Conservation (phyloP, 2,888 invertebrate species). For the Ormyrus labotus region DNA sequence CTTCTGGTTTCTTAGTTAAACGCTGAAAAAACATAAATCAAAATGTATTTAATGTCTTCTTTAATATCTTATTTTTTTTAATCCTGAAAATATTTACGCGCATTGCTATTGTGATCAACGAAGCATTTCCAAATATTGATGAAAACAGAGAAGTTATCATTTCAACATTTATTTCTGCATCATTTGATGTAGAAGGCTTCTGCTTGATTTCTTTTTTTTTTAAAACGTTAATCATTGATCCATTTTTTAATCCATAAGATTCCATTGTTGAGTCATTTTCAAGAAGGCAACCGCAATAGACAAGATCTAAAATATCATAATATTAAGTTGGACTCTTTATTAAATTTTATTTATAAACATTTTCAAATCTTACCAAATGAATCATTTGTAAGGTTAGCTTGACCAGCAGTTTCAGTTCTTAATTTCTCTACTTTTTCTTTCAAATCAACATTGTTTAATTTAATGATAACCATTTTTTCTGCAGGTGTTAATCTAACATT, state of each 20-base stretch:
- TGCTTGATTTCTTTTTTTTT: conserved; percentile 68
- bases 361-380: conserved; percentile 77
- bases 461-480: conserved; percentile 77
- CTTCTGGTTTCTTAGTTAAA: conserved; percentile 74
- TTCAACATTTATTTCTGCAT: conserved; percentile 80
- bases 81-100: conserved; percentile 17
- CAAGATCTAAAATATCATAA: conserved; percentile 77
- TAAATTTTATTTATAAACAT: conserved; percentile 35
- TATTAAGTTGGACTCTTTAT: conserved; percentile 6
- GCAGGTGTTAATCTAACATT: conserved; percentile 77
- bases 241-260: conserved; percentile 80
- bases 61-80: not conserved
- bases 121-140: conserved; percentile 79
- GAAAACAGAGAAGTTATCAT: conserved; percentile 81
- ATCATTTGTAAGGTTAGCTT: conserved; percentile 78
- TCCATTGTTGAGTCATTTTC: conserved; percentile 81
- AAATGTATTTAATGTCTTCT: not conserved
- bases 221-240: conserved; percentile 79
- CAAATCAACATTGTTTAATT: conserved; percentile 80
- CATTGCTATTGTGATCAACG: conserved; percentile 22
- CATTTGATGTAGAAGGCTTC: not conserved
- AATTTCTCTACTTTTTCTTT: conserved; percentile 80
- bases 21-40: conserved; percentile 63
- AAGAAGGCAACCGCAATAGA: conserved; percentile 84
- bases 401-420: conserved; percentile 79